Evolutionary conservation across 2,888 invertebrate species (phyloP), one percentile per base, ranked within the genome.

Genomic region (Pyrgus malvae): DNA sequence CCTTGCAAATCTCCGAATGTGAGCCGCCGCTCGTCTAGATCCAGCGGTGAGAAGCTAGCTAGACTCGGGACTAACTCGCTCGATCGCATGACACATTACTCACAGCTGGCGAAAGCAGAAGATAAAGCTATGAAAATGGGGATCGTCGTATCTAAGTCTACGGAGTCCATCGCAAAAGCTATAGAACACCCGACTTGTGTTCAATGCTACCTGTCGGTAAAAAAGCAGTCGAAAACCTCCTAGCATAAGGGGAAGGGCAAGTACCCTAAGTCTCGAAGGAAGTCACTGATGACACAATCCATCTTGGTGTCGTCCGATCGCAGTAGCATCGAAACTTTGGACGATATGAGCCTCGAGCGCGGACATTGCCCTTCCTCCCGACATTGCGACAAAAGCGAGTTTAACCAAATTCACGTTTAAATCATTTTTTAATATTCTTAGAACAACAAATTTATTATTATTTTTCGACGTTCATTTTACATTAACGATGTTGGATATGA

Each of bases 161-260:
- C 91, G 1, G 91, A 92, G 66, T 91, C 91, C 0, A 91, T 91
- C 40, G 81, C 88, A 9, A 85, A 86, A 68, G 87, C 91, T 9
- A 92, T 94, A 53, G 94, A 94, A 61, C 92, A 93, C 56, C 93
- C 94, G 41, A 94, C 94, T 19, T 95, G 94, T 82, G 94, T 94
- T 65, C 94, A 94, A 71, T 95, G 94, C 72, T 92, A 94, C 78
- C 91, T 94, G 37, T 93, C 94, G 55, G 91, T 91, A 53, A 93
- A 93, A 72, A 87, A 83, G 31, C 88, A 88, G 63, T 91, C 86
- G 64, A 90, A 92, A 79, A 87, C 90, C 64, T 92, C 92, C 91
- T 93, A 93, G 92, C 93, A 93, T 88, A 93, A 91, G 91, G 91
- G 90, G 85, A 92, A 89, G 86, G 92, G 92, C 89, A 92, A 92